A percentile compares a stretch with the other conserved stretches of the same genome.
These are phyloP conservation scores for Scrobipalpa costella DNA, from an alignment of 2,888 invertebrate genomes.

Conservation along the genomic window DNA sequence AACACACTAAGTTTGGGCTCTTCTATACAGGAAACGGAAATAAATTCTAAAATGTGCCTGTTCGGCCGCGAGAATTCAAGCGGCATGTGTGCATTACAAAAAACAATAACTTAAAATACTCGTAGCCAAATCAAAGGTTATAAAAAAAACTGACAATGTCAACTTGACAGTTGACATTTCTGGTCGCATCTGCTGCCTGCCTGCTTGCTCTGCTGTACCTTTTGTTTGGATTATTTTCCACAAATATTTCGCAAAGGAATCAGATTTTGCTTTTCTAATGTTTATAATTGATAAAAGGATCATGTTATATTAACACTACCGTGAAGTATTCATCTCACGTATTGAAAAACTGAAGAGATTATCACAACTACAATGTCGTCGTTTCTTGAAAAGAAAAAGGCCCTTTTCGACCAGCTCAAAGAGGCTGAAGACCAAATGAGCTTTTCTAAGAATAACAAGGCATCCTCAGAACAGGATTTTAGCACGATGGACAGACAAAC, in stretches of 20 bases:
- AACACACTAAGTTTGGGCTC: no score
- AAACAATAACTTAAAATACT: no score
- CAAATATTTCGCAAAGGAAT: neutral
- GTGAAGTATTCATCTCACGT: neutral
- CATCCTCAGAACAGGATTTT: constrained; percentile 52
- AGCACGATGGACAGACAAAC: constrained; percentile 59
- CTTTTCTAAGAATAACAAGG: constrained; percentile 63
- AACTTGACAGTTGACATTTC: neutral
- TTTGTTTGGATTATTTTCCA: neutral
- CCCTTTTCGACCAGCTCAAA: constrained; percentile 85
- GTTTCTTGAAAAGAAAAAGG: constrained; percentile 83
- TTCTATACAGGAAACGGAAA: no score
- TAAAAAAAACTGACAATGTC: neutral
- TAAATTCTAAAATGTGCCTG: no score
- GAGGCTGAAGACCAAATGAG: constrained; percentile 81
- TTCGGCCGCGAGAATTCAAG: no score
- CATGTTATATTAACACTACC: neutral
- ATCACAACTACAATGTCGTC: constrained; percentile 55
- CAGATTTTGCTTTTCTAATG: neutral
- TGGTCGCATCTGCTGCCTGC: no score
- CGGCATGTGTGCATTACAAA: no score
- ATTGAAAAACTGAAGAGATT: neutral
- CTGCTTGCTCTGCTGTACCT: neutral
- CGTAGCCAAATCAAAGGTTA: neutral
- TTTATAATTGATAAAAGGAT: neutral